Evolutionary conservation across 2,797 vertebrate species (phyloP).

Genomic region (Holocentrus rufus): DNA sequence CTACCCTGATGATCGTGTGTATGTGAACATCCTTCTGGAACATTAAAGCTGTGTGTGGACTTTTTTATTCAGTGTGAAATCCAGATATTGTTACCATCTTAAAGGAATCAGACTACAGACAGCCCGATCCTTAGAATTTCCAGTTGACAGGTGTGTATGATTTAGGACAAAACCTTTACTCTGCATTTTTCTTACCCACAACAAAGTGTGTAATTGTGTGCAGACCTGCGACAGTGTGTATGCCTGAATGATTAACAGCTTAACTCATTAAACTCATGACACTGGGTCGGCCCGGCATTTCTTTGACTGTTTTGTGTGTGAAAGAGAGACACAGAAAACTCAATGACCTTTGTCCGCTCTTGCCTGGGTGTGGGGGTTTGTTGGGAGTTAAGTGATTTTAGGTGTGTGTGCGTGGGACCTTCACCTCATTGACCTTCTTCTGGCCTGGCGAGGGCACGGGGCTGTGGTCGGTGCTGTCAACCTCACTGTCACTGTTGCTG

Average conservation of each 20-base stretch:
- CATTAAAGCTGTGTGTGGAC: background rate
- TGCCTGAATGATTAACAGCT: background rate
- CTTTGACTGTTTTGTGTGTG: background rate
- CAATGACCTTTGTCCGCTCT: background rate
- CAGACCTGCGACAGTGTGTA: background rate
- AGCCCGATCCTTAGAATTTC: too few relatives aligned
- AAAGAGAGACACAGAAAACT: background rate
- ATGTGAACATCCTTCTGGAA: background rate
- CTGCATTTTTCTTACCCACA: background rate
- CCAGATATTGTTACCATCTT: background rate
- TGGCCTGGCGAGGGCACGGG: slow-evolving; percentile 92
- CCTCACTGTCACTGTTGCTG: slow-evolving; percentile 96
- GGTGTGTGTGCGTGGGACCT: slow-evolving; percentile 12
- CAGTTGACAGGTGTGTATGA: too few relatives aligned
- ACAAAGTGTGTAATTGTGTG: slow-evolving; percentile 8
- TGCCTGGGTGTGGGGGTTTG: background rate
- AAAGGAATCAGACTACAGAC: background rate
- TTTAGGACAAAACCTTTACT: background rate
- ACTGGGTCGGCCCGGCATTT: background rate
- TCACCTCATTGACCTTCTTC: slow-evolving; percentile 94
- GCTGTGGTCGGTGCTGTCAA: slow-evolving; percentile 92
- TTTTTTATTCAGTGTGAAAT: background rate
- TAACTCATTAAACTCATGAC: background rate
- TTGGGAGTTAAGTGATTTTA: too few relatives aligned
- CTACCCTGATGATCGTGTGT: background rate